These are phyloP conservation scores for Bembecia ichneumoniformis DNA, from an alignment of 2,888 invertebrate species.

Conservation along the genomic window DNA sequence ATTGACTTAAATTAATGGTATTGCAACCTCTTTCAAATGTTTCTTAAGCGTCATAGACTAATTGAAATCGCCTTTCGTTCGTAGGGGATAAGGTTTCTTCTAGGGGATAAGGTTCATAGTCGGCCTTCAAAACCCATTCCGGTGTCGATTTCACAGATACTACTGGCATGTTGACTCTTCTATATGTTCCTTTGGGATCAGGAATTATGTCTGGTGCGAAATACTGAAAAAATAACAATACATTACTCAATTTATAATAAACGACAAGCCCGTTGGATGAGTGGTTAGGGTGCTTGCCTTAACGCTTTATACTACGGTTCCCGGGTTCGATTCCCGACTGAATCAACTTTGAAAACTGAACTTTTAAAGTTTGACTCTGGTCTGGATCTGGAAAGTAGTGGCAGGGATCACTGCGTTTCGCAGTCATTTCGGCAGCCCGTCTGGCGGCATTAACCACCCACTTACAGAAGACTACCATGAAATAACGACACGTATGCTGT, in stretches of 20 bases:
- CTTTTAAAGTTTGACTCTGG: too few relatives aligned
- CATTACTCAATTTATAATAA: not conserved
- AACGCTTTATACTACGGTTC: too few relatives aligned
- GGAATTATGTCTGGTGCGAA: not conserved
- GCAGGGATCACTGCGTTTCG: too few relatives aligned
- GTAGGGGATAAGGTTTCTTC: conserved; percentile 20
- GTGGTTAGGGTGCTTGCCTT: too few relatives aligned
- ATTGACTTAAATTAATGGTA: conserved; percentile 6
- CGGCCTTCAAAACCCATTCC: conserved; percentile 24
- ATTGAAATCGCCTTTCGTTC: conserved; percentile 27
- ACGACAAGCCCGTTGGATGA: too few relatives aligned
- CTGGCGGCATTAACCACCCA: too few relatives aligned
- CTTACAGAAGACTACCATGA: too few relatives aligned
- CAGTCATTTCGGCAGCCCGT: too few relatives aligned
- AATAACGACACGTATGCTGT: too few relatives aligned
- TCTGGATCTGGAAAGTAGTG: too few relatives aligned
- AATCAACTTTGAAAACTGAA: too few relatives aligned
- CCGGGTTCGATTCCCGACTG: too few relatives aligned
- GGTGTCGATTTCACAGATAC: not conserved
- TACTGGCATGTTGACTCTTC: not conserved
- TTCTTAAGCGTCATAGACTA: conserved; percentile 20
- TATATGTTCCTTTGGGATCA: not conserved
- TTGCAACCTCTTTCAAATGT: conserved; percentile 16
- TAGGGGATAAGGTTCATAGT: conserved; percentile 28
- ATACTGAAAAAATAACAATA: not conserved